Evolutionary conservation across 2,888 invertebrate species (phyloP), one percentile per base, ranked within the genome.

Genomic region (Apocheima hispidaria): DNA sequence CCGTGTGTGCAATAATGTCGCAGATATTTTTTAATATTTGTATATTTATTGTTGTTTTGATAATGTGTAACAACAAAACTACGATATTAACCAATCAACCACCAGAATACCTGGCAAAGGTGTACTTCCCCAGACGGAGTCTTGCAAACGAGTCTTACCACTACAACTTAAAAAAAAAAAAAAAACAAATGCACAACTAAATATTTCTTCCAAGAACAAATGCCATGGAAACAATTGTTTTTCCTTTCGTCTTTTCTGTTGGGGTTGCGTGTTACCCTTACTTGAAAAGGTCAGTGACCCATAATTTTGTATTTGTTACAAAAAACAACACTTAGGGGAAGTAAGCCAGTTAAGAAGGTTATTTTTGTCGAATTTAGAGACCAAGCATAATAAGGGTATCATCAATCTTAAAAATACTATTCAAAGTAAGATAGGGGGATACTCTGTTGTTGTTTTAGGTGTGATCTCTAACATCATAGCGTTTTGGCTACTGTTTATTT

Each of bases 211-310:
- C 41, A 35, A 55, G 66, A 69, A 33, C 52, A 53, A 60, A 57
- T 55, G 50, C 56, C 60, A 63, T 64, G 52, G 54, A 62, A 66
- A 66, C 54, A 67, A 67, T 56, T 44, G 63, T 65, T 65, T 69
- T 52, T 66, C 67, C 66, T 68, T 69, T 66, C 63, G 53, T 66
- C 50, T 66, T 69, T 68, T 68, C 62, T 63, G 60, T 68, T 63
- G 61, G 66, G 71, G 69, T 81, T 72, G 79, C 80, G 77, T 81
- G 82, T 64, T 60, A 59, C 65, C 65, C 51, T 65, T 71, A 66
- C 65, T 70, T 60, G 20, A n/a, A 35, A 51, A 67, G 74, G 72
- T 74, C 72, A 74, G 36, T 64, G 76, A 72, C 71, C 78, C 71
- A 35, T 66, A 68, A 71, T 69, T 64, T 65, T 59, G 56, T 68